A percentile compares a stretch with the other conserved stretches of the same genome.
Conservation (phyloP, 1,140 invertebrate species). For the Oscheius sp. region DNA sequence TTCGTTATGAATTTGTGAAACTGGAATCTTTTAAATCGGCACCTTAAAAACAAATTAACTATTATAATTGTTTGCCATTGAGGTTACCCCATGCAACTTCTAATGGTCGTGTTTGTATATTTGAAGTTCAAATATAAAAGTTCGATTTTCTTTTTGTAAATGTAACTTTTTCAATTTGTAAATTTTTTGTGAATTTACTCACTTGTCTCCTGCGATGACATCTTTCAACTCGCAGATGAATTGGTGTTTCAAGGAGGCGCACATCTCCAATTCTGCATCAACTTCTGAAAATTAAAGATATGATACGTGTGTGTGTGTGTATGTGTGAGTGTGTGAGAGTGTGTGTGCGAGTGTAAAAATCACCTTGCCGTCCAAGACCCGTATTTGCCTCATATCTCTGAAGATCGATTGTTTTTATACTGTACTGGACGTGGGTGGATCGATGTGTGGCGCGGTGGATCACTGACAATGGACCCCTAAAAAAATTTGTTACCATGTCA, state of each 20-base stretch:
- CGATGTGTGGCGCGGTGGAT: slow-evolving; percentile 91
- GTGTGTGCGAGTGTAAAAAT: slow-evolving; percentile 10
- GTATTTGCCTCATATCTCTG: slow-evolving; percentile 60
- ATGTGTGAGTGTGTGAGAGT: slow-evolving; percentile 65
- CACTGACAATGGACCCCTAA: slow-evolving; percentile 93
- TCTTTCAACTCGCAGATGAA: slow-evolving; percentile 96
- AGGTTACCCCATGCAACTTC: no score
- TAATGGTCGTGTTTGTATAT: no score
- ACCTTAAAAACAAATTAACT: no score
- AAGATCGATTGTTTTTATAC: slow-evolving; percentile 97
- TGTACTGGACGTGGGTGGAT: slow-evolving; percentile 89
- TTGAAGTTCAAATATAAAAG: no score
- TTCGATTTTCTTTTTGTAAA: no score
- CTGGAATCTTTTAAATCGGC: no score
- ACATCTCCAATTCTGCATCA: slow-evolving; percentile 95
- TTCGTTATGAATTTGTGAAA: no score
- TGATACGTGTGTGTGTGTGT: background rate
- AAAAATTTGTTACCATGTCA: slow-evolving; percentile 47
- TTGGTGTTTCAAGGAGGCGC: slow-evolving; percentile 96
- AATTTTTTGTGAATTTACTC: no score
- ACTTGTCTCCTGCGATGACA: slow-evolving; percentile 93
- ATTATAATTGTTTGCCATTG: no score
- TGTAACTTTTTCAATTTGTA: no score
- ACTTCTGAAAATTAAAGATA: slow-evolving; percentile 69
- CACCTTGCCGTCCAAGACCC: slow-evolving; percentile 53